Evolutionary conservation across 2,888 invertebrate genomes (phyloP).

Genomic region (Drosophila putrida): DNA sequence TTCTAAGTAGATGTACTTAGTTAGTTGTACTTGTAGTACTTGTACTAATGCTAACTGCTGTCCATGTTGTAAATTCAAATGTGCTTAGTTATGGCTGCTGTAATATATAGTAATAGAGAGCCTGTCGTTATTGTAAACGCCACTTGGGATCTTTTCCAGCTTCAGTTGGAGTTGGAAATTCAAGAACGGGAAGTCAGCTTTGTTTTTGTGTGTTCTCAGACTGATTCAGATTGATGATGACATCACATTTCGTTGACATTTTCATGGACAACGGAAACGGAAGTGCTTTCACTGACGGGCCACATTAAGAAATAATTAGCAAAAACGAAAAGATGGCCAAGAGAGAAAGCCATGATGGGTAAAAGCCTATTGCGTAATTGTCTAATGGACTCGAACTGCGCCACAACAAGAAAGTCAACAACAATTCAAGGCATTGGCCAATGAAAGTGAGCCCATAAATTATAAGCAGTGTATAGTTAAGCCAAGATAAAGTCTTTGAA

Average conservation of each 20-base stretch:
- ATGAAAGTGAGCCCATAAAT: constrained; percentile 51
- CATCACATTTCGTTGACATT: constrained; percentile 51
- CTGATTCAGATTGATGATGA: constrained; percentile 73
- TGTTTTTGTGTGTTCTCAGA: constrained; percentile 12
- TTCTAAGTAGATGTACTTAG: constrained; percentile 21
- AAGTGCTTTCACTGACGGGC: constrained; percentile 55
- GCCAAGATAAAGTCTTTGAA: constrained; percentile 56
- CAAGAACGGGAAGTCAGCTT: not conserved
- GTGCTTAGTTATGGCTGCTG: constrained; percentile 54
- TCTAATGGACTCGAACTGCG: constrained; percentile 63
- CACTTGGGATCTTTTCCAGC: constrained; percentile 43
- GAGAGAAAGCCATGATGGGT: constrained; percentile 28
- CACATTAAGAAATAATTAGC: constrained; percentile 75
- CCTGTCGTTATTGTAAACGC: constrained; percentile 43
- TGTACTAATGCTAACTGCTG: constrained; percentile 26
- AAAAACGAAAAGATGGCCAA: constrained; percentile 38
- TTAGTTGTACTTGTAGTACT: constrained; percentile 27
- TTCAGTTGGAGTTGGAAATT: constrained; percentile 15
- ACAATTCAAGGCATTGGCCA: constrained; percentile 32
- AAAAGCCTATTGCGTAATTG: constrained; percentile 71
- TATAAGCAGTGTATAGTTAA: constrained; percentile 50
- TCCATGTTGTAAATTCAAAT: constrained; percentile 43
- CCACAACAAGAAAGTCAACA: constrained; percentile 16
- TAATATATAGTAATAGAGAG: constrained; percentile 29
- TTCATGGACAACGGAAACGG: constrained; percentile 60